A percentile compares a stretch with the other conserved stretches of the same genome.
Evolutionary conservation across 2,113 vertebrate genomes (phyloP).

Genomic region (Vidua chalybeata): DNA sequence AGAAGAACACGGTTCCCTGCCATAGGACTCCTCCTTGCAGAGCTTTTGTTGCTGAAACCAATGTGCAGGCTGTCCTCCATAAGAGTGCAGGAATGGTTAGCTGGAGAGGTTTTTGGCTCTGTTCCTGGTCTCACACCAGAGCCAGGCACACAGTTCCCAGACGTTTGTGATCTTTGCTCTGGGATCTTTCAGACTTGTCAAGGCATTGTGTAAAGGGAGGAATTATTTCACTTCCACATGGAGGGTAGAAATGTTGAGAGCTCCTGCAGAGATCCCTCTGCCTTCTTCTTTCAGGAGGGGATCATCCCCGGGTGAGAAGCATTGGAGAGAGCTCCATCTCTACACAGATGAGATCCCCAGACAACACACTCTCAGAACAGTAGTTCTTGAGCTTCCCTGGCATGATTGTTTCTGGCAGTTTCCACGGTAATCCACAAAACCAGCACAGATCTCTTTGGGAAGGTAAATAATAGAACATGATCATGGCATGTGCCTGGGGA

Average conservation of each 20-base stretch:
- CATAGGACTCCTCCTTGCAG: not conserved
- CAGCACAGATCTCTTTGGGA: not conserved
- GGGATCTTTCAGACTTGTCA: constrained; percentile 49
- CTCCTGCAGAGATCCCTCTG: not conserved
- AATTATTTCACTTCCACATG: not conserved
- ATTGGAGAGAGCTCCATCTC: not conserved
- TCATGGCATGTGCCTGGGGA: not conserved
- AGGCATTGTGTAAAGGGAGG: not conserved
- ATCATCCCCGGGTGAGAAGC: not conserved
- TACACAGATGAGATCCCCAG: not conserved
- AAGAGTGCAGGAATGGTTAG: not conserved
- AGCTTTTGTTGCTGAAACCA: not conserved
- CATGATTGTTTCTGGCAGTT: not conserved
- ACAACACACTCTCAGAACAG: not conserved
- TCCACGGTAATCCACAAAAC: not conserved
- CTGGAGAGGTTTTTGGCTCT: constrained; percentile 10
- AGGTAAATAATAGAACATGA: not conserved
- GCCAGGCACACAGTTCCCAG: constrained; percentile 19
- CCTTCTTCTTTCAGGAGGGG: not conserved
- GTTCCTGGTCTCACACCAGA: not conserved
- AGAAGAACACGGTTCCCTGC: not conserved
- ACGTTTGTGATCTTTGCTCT: constrained; percentile 34
- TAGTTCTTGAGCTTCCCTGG: not conserved
- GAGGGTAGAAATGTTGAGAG: not conserved
- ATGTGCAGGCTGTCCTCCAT: not conserved